These are phyloP conservation scores for Eupsilia transversa DNA, from an alignment of 2,888 invertebrate species.

Conservation along the genomic window DNA sequence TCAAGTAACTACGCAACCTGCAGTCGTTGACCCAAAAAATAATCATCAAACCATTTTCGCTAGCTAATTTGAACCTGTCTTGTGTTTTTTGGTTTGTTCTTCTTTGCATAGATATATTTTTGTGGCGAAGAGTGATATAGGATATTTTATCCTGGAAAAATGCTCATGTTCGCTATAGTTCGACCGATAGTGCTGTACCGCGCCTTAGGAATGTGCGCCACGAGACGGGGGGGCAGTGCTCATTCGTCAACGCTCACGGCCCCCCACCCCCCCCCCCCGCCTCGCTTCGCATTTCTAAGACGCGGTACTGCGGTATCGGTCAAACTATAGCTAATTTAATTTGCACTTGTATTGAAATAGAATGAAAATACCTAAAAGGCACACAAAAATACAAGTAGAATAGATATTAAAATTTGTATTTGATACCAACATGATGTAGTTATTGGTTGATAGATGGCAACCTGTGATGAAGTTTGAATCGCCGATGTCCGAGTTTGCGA, in stretches of 20 bases:
- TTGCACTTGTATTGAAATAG: background rate
- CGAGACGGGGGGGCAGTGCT: no score
- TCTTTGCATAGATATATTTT: background rate
- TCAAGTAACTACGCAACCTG: background rate
- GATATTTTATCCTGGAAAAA: background rate
- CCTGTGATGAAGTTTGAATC: slow-evolving; percentile 83
- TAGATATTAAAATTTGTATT: background rate
- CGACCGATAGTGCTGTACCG: no score
- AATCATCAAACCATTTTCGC: background rate
- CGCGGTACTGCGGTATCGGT: no score
- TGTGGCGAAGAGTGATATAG: background rate
- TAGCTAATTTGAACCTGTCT: background rate
- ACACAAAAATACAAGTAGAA: background rate
- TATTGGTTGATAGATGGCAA: slow-evolving; percentile 77
- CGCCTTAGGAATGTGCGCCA: no score
- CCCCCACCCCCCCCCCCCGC: no score
- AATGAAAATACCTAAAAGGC: background rate
- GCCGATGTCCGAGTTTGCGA: slow-evolving; percentile 76
- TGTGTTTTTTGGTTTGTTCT: background rate
- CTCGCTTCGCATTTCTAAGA: no score
- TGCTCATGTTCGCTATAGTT: background rate
- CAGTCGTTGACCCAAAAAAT: no score
- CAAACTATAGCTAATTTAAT: background rate
- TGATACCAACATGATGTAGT: background rate
- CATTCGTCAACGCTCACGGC: no score